Conservation (phyloP, 2,888 invertebrate genomes). For the Papilio elwesi region DNA sequence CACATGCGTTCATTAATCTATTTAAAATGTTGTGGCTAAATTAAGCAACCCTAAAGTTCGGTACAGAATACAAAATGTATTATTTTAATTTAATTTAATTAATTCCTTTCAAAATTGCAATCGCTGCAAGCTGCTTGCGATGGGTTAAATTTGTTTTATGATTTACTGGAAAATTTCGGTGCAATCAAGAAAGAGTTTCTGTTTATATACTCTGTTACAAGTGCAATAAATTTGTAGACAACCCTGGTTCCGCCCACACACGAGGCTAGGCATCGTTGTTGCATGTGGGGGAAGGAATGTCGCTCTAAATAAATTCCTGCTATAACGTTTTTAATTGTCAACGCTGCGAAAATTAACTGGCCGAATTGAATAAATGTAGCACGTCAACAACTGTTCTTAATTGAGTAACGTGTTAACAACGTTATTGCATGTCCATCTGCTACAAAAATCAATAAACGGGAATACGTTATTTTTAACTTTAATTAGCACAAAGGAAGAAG, state of each 20-base stretch:
- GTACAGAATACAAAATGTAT: not conserved
- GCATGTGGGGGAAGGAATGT: slow-evolving; percentile 46
- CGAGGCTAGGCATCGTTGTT: slow-evolving; percentile 39
- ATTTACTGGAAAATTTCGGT: not conserved
- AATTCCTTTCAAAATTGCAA: not conserved
- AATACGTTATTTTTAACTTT: slow-evolving; percentile 19
- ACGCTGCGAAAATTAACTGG: slow-evolving; percentile 44
- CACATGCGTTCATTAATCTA: not conserved
- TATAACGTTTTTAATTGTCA: slow-evolving; percentile 47
- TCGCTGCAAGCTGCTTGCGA: not conserved
- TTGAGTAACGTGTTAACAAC: slow-evolving; percentile 22
- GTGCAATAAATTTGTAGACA: slow-evolving; percentile 44
- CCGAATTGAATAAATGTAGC: slow-evolving; percentile 45
- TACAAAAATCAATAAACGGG: slow-evolving; percentile 17
- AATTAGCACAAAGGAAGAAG: slow-evolving; percentile 23
- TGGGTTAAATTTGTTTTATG: not conserved
- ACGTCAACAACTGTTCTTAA: slow-evolving; percentile 34
- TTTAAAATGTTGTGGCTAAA: slow-evolving; percentile 1
- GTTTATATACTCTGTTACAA: not conserved
- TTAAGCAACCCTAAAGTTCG: not conserved
- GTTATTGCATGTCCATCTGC: not conserved
- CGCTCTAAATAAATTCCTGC: slow-evolving; percentile 41
- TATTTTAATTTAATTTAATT: not conserved
- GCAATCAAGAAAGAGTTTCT: not conserved
- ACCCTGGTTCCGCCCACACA: slow-evolving; percentile 44